Conservation (phyloP, 2,888 invertebrate species). For the Philopedon plagiatum region DNA sequence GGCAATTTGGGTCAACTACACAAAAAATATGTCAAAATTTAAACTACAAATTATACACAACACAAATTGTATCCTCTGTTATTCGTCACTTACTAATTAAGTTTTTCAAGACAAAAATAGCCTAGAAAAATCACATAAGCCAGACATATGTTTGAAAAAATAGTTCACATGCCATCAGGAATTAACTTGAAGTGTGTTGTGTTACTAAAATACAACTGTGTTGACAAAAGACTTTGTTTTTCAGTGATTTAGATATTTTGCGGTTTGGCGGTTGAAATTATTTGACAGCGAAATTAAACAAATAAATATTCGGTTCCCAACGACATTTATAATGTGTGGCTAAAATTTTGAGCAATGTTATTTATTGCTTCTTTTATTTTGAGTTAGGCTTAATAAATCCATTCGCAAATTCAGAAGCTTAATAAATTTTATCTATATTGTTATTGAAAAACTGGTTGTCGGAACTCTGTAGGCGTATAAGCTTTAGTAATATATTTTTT, state of each 20-base stretch:
- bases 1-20: background rate
- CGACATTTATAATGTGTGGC: background rate
- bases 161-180: slow-evolving; percentile 27
- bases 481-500: too few relatives aligned
- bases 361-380: slow-evolving; percentile 10
- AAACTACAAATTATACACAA: background rate
- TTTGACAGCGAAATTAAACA: slow-evolving; percentile 33
- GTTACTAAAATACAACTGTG: slow-evolving; percentile 32
- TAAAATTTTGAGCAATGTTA: background rate
- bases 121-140: slow-evolving; percentile 23
- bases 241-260: slow-evolving; percentile 36
- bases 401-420: background rate
- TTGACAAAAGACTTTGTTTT: slow-evolving; percentile 35
- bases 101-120: slow-evolving; percentile 13
- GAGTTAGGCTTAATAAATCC: slow-evolving; percentile 1
- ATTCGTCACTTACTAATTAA: slow-evolving; percentile 26
- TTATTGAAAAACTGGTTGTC: too few relatives aligned
- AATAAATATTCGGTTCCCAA: slow-evolving; percentile 18
- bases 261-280: slow-evolving; percentile 30
- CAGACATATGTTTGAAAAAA: slow-evolving; percentile 27
- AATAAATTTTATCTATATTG: slow-evolving; percentile 11
- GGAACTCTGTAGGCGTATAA: too few relatives aligned
- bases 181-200: slow-evolving; percentile 19
- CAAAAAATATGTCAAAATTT: background rate
- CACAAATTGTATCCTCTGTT: slow-evolving; percentile 22